Evolutionary conservation across 2,797 vertebrate species (phyloP).

Genomic region (Aratinga solstitialis): DNA sequence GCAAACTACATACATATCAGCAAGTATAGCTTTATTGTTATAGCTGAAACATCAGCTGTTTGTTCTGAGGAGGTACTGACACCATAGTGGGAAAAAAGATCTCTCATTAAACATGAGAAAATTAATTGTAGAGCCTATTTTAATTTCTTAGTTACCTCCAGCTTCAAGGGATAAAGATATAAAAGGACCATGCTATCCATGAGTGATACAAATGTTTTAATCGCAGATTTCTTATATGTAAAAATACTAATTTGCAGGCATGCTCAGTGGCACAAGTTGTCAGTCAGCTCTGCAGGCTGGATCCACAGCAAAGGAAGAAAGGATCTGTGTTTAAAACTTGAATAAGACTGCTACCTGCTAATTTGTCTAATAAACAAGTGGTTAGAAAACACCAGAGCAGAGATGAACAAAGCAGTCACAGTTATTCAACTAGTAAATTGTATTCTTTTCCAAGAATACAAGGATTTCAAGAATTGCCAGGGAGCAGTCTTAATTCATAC

Average conservation of each 20-base stretch:
- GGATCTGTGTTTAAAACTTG: background rate
- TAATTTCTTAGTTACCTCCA: background rate
- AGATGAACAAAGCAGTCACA: background rate
- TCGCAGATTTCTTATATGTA: background rate
- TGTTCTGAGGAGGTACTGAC: background rate
- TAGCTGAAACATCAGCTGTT: background rate
- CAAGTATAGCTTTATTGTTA: background rate
- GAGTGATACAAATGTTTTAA: background rate
- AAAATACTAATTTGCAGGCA: background rate
- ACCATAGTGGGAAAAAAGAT: accelerated
- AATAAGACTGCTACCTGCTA: background rate
- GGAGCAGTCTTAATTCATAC: background rate
- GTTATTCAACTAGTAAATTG: background rate
- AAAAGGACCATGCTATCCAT: background rate
- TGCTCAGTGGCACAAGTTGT: background rate
- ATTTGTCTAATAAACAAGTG: background rate
- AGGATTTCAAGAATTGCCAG: background rate
- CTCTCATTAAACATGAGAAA: background rate
- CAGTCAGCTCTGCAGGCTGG: background rate
- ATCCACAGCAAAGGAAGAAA: background rate
- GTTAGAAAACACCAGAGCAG: background rate
- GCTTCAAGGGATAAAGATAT: background rate
- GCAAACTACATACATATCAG: background rate
- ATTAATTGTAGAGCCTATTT: background rate
- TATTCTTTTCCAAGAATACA: background rate